phyloP scores from a whole-genome alignment of 2,888 invertebrate genomes.

The Tuberolachnus salignus region DNA sequence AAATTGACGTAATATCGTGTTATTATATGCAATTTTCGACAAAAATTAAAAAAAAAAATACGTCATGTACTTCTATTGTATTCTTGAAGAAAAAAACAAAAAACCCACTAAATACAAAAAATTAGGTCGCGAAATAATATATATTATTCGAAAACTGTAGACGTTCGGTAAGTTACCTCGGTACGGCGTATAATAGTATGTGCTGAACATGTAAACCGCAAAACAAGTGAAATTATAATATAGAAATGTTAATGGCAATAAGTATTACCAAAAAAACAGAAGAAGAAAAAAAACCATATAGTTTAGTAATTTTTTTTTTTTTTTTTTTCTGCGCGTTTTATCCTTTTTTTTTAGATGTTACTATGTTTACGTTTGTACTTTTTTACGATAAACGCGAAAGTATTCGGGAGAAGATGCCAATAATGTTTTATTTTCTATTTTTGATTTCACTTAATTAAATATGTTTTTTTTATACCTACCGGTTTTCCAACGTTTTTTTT shows the following conservation, averaged over 20 bases:
- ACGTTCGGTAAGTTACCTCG: too few species aligned
- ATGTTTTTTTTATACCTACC: background rate
- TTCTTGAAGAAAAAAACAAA: too few species aligned
- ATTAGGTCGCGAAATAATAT: too few species aligned
- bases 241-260: slow-evolving; percentile 20
- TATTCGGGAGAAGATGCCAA: background rate
- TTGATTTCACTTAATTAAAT: slow-evolving; percentile 22
- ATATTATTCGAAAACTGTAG: too few species aligned
- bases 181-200: too few species aligned
- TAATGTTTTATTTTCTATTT: background rate
- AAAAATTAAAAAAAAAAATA: too few species aligned
- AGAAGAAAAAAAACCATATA: too few species aligned
- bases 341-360: background rate
- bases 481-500: background rate
- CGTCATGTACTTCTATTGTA: too few species aligned
- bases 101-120: too few species aligned
- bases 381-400: slow-evolving; percentile 7
- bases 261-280: background rate
- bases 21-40: too few species aligned
- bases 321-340: slow-evolving; percentile 5
- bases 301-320: too few species aligned
- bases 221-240: slow-evolving; percentile 25
- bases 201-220: slow-evolving; percentile 7
- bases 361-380: slow-evolving; percentile 10
- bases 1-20: too few species aligned